Percentiles rank a stretch among this genome's conserved stretches.
phyloP scores from a whole-genome alignment of 23 tunicate genomes.

The Styela plicata region DNA sequence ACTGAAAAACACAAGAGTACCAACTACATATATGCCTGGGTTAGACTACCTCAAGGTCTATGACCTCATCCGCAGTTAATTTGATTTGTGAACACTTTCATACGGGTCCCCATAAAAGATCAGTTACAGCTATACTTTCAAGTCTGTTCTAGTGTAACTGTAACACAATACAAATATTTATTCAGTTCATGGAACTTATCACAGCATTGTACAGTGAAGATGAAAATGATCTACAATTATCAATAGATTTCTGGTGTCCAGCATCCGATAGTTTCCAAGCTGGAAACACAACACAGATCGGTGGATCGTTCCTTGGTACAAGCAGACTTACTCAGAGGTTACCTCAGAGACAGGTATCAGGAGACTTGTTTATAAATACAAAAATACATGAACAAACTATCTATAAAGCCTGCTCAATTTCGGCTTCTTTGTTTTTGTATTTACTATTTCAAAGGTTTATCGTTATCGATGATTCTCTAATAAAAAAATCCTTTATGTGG shows the following conservation, averaged over 20 bases:
- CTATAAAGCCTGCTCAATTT: too few relatives aligned
- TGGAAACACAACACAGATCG: slow-evolving; percentile 4
- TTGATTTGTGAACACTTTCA: neutral
- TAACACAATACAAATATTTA: too few relatives aligned
- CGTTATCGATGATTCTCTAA: too few relatives aligned
- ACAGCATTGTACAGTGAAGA: slow-evolving; percentile 66
- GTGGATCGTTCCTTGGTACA: slow-evolving; percentile 34
- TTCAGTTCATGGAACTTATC: slow-evolving; percentile 70
- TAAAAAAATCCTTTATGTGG: too few relatives aligned
- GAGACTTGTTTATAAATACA: too few relatives aligned
- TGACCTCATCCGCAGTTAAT: neutral
- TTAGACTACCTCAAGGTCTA: neutral
- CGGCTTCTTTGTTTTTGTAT: too few relatives aligned
- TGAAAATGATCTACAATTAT: slow-evolving; percentile 54
- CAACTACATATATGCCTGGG: neutral
- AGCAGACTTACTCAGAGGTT: slow-evolving; percentile 35
- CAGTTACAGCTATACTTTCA: neutral
- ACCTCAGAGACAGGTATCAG: slow-evolving; percentile 77
- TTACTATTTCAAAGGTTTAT: too few relatives aligned
- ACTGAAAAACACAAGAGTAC: too few relatives aligned
- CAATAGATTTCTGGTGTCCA: slow-evolving; percentile 72
- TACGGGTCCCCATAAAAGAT: neutral
- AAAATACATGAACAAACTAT: too few relatives aligned
- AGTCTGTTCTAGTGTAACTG: too few relatives aligned
- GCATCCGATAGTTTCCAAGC: slow-evolving; percentile 20